Evolutionary conservation across 1,140 invertebrate species (phyloP).

Genomic region (Lerema accius): DNA sequence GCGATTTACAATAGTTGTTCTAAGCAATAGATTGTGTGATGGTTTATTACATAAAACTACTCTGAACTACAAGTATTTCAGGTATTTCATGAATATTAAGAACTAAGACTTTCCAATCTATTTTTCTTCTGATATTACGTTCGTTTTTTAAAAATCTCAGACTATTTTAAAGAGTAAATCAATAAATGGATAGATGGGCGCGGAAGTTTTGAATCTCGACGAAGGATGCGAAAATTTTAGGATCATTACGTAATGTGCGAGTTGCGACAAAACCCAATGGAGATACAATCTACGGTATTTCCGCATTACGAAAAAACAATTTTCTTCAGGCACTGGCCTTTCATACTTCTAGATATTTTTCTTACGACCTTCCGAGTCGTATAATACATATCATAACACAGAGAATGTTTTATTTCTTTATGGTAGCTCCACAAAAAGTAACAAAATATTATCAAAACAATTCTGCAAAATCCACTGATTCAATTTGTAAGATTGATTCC

Average conservation of each 20-base stretch:
- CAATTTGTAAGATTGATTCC: slow-evolving; percentile 50
- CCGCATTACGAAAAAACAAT: background rate
- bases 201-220: too few species aligned
- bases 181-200: too few species aligned
- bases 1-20: too few species aligned
- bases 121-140: too few species aligned
- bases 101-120: too few species aligned
- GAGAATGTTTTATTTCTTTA: background rate
- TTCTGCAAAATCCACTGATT: slow-evolving; percentile 41
- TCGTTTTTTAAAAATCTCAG: too few species aligned
- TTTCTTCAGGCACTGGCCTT: background rate
- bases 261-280: background rate
- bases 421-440: background rate
- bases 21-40: too few species aligned
- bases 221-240: background rate
- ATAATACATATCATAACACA: too few species aligned
- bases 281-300: background rate
- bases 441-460: slow-evolving; percentile 40
- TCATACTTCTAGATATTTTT: background rate
- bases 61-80: too few species aligned
- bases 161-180: too few species aligned
- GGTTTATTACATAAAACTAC: too few species aligned
- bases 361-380: background rate
- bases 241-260: background rate
- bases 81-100: too few species aligned